Evolutionary conservation across 2,888 invertebrate species (phyloP), one percentile per base, ranked within the genome.

Genomic region (Erebia palarica): DNA sequence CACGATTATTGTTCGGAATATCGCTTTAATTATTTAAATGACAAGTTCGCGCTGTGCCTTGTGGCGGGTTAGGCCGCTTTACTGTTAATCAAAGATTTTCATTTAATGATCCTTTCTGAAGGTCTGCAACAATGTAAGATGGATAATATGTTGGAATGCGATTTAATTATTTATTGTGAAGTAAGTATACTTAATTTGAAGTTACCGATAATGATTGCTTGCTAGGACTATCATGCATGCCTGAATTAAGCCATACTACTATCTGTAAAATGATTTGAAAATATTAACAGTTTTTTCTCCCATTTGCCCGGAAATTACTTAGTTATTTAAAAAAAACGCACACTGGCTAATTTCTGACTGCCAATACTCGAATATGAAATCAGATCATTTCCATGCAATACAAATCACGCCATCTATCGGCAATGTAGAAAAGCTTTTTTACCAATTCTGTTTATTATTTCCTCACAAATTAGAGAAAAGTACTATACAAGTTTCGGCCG

Each of bases 71-170:
- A 18, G 18, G 16, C 55, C 55, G 3, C 16, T 55, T 1, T 53
- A 53, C 18, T 55, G 10, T 8, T 16, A 55, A 55, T 72, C 65
- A 36, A 18, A 44, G 66, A 66, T 66, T 66, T 67, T 68, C 69
- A 21, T 51, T 59, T 68, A 71, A 68, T 68, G 59, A 68, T 68
- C 68, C 14, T 55, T 65, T 44, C 55, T 53, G 70, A 70, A 70
- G 65, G 65, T 70, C 70, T 70, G 59, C 65, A 70, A 61, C 60
- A 61, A 66, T 66, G 66, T 70, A 47, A 47, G 44, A 55, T 16
- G 61, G 58, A 65, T 58, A 36, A 36, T 36, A 51, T 16, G 36
- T 68, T n/a, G 59, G 53, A 68, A 68, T 60, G 42, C 53, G 51
- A 68, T 68, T 60, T 51, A 53, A 68, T 68, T 60, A 60, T 60